Evolutionary conservation across 2,797 vertebrate species (phyloP), one percentile per base, ranked within the genome.

Genomic region (Squalus acanthias): DNA sequence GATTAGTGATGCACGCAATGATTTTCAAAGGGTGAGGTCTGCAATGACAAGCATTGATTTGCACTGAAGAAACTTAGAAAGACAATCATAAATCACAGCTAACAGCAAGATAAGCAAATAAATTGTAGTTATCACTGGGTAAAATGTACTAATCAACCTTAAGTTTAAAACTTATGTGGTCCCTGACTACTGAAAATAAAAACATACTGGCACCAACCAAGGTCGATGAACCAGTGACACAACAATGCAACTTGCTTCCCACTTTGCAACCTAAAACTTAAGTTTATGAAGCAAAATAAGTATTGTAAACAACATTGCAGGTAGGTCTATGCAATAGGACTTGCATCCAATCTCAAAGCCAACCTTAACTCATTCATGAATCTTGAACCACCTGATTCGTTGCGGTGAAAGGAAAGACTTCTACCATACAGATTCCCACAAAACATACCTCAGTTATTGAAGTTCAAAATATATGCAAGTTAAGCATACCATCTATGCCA

Each of bases 91-190:
- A 53, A 95, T 74, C 94, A 74, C 22, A 95, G 94, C 46, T 53
- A 53, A 95, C 67, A 72, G 94, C 94, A 95, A 74, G 67, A 95
- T 63, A 91, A 33, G 57, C 67, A 93, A 69, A 69, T 69, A 39
- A 9, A 69, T 46, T 46, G 20, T 46, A 39, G 39, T 24, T 24
- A 9, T 26, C 57, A 46, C 91, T 46, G 8, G n/a, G 67, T 24
- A 46, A 65, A 69, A 69, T 8, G 33, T 65, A 65, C 89, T 13
- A 24, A 93, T 69, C 9, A 46, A 69, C n/a, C 39, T 46, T 93
- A 24, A 24, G 12, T 46, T 24, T 12, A 69, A 93, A 93, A 93
- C 6, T 24, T 33, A 24, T 65, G n/a, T 46, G 22, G 39, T 69
- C 65, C 33, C 33, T n/a, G 89, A n/a, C 12, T 13, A 67, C 17